Evolutionary conservation across 1,140 invertebrate species (phyloP).

Genomic region (Bombus haemorrhoidalis): DNA sequence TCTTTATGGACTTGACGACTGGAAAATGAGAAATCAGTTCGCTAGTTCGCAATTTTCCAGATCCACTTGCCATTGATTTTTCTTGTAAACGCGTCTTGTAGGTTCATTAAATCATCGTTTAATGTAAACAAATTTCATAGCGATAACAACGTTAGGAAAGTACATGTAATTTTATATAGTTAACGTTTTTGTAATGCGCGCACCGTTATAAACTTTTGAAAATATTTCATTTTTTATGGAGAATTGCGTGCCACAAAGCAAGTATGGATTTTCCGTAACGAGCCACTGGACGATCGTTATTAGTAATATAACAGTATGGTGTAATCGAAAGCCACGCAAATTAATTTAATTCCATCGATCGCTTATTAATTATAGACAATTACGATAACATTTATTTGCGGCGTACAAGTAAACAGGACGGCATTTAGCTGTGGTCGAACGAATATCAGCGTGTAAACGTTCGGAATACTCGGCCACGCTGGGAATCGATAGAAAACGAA

Average conservation of each 20-base stretch:
- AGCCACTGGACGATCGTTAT: neutral
- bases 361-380: slow-evolving; percentile 43
- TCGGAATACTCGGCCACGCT: neutral
- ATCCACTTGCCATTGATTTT: neutral
- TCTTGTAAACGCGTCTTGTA: neutral
- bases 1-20: neutral
- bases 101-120: neutral
- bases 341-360: slow-evolving; percentile 29
- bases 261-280: neutral
- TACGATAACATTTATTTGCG: slow-evolving; percentile 39
- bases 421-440: slow-evolving; percentile 5
- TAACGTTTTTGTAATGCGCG: neutral
- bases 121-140: too few relatives aligned
- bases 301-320: slow-evolving; percentile 1
- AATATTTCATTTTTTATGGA: neutral
- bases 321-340: slow-evolving; percentile 17
- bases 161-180: neutral
- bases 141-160: too few relatives aligned
- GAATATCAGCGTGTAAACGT: slow-evolving; percentile 28
- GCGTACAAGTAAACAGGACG: neutral
- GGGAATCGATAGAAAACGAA: neutral
- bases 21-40: neutral
- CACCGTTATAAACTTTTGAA: too few relatives aligned
- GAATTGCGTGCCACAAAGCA: neutral
- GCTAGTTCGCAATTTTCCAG: neutral